Evolutionary conservation across 2,797 vertebrate species (phyloP), one percentile per base, ranked within the genome.

Genomic region (Dipus sagitta): DNA sequence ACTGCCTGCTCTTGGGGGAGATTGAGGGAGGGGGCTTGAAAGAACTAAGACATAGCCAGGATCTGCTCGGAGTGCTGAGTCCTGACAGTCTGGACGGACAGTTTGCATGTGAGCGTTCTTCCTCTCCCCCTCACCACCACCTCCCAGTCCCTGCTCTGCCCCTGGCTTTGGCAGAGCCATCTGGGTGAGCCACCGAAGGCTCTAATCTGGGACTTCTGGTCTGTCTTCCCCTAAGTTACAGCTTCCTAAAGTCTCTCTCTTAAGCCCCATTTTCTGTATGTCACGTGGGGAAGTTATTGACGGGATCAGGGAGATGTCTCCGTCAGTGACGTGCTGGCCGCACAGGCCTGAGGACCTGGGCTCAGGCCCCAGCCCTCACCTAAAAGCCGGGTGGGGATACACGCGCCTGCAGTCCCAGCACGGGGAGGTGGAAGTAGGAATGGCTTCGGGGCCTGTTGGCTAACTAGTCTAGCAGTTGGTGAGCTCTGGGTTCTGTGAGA

Each of bases 141-240:
- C 23, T 77, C 12, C 21, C 4, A 1, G 68, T 7, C 11, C 1
- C 28, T 5, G 0, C 2, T 1, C 65, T 30, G 28, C 0, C 42
- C 23, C 75, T 71, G 81, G 62, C 77, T 42, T 64, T 68, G 3
- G 1, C 1, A 47, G 62, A 32, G 1, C 9, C 42, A 5, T 1
- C 30, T 24, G 32, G n/a, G 20, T 8, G 24, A 6, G 23, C 42
- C 42, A 23, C 5, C 0, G 5, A 30, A 23, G 72, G 1, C 64
- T 71, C 52, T 2, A 2, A 0, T 24, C 42, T 62, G 54, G 54
- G 47, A 26, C 2, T 30, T 80, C 38, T 15, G 11, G 64, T n/a
- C 58, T 77, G 32, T 72, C 24, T 58, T 92, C 67, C 62, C 74
- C 34, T 32, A 32, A 54, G 1, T 15, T 28, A 30, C 34, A 9